These are phyloP conservation scores for Anhinga rufa DNA, from an alignment of 2,113 vertebrate genomes.

Conservation along the genomic window DNA sequence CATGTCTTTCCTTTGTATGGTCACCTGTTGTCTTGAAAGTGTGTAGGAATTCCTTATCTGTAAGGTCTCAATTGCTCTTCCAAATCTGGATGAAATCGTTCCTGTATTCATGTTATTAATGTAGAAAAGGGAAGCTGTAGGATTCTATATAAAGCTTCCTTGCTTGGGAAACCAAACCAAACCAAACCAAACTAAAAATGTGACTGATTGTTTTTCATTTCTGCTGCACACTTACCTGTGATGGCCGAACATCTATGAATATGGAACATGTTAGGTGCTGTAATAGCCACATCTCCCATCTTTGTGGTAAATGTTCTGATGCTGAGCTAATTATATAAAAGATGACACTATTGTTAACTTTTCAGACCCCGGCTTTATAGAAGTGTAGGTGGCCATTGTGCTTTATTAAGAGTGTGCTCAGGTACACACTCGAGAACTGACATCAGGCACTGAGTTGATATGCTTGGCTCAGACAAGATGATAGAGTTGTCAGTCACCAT, in stretches of 20 bases:
- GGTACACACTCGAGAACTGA: neutral
- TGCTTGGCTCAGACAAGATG: neutral
- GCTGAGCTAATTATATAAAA: neutral
- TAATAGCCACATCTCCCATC: neutral
- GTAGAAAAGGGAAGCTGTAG: neutral
- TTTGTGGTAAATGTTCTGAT: neutral
- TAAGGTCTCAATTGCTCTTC: neutral
- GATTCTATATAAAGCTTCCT: neutral
- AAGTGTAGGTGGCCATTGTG: neutral
- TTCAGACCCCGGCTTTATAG: neutral
- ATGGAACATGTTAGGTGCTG: neutral
- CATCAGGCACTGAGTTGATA: neutral
- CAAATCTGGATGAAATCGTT: neutral
- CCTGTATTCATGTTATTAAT: neutral
- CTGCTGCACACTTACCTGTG: neutral
- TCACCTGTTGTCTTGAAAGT: neutral
- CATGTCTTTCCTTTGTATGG: neutral
- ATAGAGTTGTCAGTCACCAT: neutral
- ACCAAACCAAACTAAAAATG: neutral
- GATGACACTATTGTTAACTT: neutral
- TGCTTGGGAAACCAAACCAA: neutral
- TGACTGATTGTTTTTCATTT: neutral
- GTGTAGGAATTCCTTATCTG: neutral
- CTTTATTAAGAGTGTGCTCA: neutral
- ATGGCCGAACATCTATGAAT: neutral